Evolutionary conservation across 2,113 vertebrate species (phyloP), one percentile per base, ranked within the genome.

Genomic region (Jacana jacana): DNA sequence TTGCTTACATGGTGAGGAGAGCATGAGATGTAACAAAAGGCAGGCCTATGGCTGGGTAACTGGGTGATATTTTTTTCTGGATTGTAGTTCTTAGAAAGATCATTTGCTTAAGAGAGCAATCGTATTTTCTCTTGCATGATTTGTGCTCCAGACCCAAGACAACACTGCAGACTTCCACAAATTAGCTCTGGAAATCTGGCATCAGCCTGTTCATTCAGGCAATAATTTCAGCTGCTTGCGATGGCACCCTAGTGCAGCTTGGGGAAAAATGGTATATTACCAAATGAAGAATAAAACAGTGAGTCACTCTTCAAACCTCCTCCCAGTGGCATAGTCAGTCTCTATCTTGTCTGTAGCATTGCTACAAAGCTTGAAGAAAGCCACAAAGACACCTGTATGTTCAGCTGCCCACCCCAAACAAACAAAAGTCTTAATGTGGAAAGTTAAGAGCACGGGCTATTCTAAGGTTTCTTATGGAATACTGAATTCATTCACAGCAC

Each of bases 211-310:
- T 91, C 57, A 65, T 92, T 91, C 80, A 86, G 82, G 77, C 94
- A 79, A 35, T 25, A 42, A 23, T 52, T 95, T 93, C 91, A 91
- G 81, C 89, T 91, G 81, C 86, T 88, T 86, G 80, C 77, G 76
- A 64, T 61, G 52, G 77, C 57, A 71, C 81, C 30, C 66, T 8
- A 33, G 68, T 60, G 68, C 82, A 89, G 68, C 85, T 77, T 71
- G 42, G 28, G 35, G 27, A 2, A 63, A 91, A 86, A 81, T 18
- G 77, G 83, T 93, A 91, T 44, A 28, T 37, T 48, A 81, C 76
- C 42, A 86, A 78, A 93, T 55, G 40, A 95, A 93, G 93, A 95
- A 96, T 80, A 66, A 83, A 94, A 44, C 54, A 76, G 65, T 83
- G 86, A 90, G 64, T 86, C 82, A 93, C 66, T 54, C 66, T 68